Base-by-base conservation (phyloP, 1,140 invertebrate species). In the Heliothis virescens region DNA sequence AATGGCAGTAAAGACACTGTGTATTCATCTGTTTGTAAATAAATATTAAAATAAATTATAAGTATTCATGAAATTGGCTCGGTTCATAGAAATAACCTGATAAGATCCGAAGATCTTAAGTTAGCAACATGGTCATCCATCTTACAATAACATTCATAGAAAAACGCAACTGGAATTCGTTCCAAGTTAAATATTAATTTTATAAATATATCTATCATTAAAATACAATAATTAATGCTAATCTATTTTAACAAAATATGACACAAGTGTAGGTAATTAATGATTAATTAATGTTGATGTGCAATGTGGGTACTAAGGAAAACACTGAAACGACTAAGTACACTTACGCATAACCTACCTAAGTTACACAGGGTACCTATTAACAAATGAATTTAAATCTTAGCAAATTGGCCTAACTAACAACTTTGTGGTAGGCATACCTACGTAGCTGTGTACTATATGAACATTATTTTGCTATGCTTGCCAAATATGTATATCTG, bases 41-140 rank as follows among this genome's bases (percentile, higher is more conserved):
- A 76, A 63, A 53, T 76, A 63, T 63, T 52, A 73, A 76, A 76
- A 76, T 76, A 76, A 76, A 76, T 76, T 76, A 76, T n/a, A n/a
- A n/a, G n/a, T 75, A 69, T 65, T 65, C 48, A 60, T 53, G 74
- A 76, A 52, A 53, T 65, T 76, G 59, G 74, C 74, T 76, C 74
- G 59, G 74, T 76, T 74, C 48, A 63, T 65, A 29, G 10, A 76
- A 76, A 65, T 12, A 53, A 65, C 11, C 48, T 26, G 26, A 71
- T 57, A n/a, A 57, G 52, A 57, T 57, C 69, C 65, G 62, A 65
- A 16, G 62, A 65, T 13, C 41, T 65, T 65, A n/a, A 65, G n/a
- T 65, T 41, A 65, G 62, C 10, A 65, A 12, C 41, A 65, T 65
- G 62, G 34, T 34, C 34, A 34, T 48, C 34, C 62, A 65, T 48